Base-by-base conservation (phyloP, 2,888 invertebrate species). In the Resseliella maxima region DNA sequence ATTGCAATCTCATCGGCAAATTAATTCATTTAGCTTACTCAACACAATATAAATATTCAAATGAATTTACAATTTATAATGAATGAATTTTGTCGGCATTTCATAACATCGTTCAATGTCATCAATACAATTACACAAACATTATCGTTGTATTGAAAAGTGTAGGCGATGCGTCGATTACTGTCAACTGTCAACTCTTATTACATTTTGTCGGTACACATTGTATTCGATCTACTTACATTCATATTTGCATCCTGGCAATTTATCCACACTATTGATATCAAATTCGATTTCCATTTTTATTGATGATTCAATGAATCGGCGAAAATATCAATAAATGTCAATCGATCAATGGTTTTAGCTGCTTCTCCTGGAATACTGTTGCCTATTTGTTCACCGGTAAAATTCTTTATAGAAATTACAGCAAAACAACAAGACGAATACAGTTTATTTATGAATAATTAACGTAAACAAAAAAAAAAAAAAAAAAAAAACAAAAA, bases 151-250 rank as follows among this genome's bases (percentile, higher is more conserved):
- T 12, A 50, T 27, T 6, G 27, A 27, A 64, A 64, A 5, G 38
- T 38, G 31, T 83, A 38, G 36, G 81, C 81, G 36, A 36, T 24
- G 83, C n/a, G n/a, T 38, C 38, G n/a, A 83, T 50, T 72, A 15
- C 35, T 83, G 83, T 83, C 83, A 83, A 83, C n/a, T 83, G 83
- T 83, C 83, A 83, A 83, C 36, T 36, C 38, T 83, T 38, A 83
- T 72, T 35, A 31, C 59, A 59, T 24, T 59, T 59, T 59, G 59
- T 59, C 59, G 24, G n/a, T n/a, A n/a, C n/a, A 27, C 27, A 24
- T 3, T 2, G 15, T 50, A 15, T 41, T 41, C 12, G 1, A 35
- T 35, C n/a, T 38, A 83, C 83, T 83, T 24, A 83, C 83, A 83
- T 38, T 83, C 83, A 31, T 83, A 83, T 83, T 83, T 83, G n/a